These are phyloP conservation scores for Apodemia duryi DNA, from an alignment of 2,888 invertebrate genomes.

Conservation along the genomic window DNA sequence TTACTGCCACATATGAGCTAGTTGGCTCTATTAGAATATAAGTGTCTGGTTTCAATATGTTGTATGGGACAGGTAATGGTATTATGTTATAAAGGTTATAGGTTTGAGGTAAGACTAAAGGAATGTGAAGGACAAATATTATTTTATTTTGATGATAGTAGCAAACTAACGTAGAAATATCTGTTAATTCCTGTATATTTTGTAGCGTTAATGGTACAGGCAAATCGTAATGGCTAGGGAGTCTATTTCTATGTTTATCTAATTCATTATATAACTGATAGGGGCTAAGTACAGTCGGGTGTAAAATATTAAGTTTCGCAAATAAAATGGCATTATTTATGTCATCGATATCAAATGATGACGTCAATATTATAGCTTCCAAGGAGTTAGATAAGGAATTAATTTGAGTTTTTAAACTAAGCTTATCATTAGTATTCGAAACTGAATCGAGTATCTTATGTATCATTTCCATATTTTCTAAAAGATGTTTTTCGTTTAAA, in stretches of 20 bases:
- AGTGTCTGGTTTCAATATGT: slow-evolving; percentile 7
- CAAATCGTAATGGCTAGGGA: slow-evolving; percentile 14
- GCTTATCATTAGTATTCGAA: neutral
- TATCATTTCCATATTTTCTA: slow-evolving; percentile 3
- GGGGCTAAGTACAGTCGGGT: slow-evolving; percentile 8
- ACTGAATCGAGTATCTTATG: slow-evolving; percentile 1
- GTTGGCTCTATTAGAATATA: slow-evolving; percentile 11
- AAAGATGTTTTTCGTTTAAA: slow-evolving; percentile 1
- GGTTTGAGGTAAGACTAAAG: too few relatives aligned
- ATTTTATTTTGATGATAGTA: too few relatives aligned
- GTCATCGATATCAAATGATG: slow-evolving; percentile 12
- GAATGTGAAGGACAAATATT: too few relatives aligned
- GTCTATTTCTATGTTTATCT: slow-evolving; percentile 7
- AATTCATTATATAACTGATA: slow-evolving; percentile 6
- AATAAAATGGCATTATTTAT: slow-evolving; percentile 13
- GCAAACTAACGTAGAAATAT: too few relatives aligned
- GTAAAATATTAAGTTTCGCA: slow-evolving; percentile 13
- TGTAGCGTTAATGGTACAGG: neutral
- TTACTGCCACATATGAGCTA: slow-evolving; percentile 13
- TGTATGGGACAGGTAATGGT: too few relatives aligned
- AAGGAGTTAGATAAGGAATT: slow-evolving; percentile 6
- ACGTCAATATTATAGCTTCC: slow-evolving; percentile 7
- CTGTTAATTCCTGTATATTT: too few relatives aligned
- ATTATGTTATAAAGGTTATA: too few relatives aligned
- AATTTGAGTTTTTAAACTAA: slow-evolving; percentile 5